These are phyloP conservation scores for Pseudotriccus pelzelni DNA, from an alignment of 2,797 vertebrate genomes.

Conservation along the genomic window DNA sequence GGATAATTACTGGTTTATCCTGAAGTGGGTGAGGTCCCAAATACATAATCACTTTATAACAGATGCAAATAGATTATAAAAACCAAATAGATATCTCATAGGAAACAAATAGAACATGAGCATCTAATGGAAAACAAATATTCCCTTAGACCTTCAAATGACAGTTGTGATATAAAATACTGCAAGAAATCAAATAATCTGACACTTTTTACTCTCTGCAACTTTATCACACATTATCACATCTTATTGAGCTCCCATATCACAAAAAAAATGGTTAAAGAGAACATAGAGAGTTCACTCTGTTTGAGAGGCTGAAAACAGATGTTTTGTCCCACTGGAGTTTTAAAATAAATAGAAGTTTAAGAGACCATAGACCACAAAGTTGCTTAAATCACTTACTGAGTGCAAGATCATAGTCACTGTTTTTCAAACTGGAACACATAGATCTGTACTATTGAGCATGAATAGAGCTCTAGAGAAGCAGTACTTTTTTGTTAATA, in stretches of 20 bases:
- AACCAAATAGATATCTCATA: background rate
- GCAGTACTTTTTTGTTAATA: background rate
- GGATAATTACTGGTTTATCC: background rate
- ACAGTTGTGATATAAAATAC: background rate
- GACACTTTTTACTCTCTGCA: background rate
- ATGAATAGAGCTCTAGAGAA: background rate
- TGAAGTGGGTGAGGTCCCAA: background rate
- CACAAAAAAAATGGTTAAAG: background rate
- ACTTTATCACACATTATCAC: background rate
- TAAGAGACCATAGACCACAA: background rate
- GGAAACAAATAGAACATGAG: background rate
- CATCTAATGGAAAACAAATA: background rate
- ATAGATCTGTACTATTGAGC: background rate
- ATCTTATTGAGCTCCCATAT: background rate
- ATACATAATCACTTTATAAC: background rate
- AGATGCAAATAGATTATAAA: conserved; percentile 4
- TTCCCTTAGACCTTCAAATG: background rate
- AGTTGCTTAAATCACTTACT: background rate
- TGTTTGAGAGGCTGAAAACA: background rate
- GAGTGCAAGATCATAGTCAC: background rate
- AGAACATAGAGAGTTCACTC: background rate
- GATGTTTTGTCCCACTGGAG: background rate
- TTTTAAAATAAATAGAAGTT: background rate
- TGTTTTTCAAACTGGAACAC: background rate
- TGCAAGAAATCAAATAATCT: background rate